A percentile compares a stretch with the other conserved stretches of the same genome.
phyloP scores from a whole-genome alignment of 2,888 invertebrate species.

The Leuctra nigra region DNA sequence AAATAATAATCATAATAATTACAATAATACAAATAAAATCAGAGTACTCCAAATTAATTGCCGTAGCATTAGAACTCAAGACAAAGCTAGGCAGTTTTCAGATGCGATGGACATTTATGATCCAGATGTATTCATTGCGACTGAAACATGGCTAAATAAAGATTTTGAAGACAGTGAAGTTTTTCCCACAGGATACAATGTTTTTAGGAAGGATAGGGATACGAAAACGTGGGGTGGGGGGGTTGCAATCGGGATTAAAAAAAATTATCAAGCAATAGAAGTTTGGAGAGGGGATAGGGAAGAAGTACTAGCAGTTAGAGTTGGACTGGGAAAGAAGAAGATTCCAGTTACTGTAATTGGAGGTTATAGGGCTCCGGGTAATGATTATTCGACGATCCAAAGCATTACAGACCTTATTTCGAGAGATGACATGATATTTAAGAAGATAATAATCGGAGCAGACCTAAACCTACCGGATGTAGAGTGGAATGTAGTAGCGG shows the following conservation, averaged over 20 bases:
- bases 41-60: background rate
- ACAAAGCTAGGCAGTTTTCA: background rate
- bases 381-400: background rate
- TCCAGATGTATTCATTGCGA: conserved; percentile 2
- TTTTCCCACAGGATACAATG: background rate
- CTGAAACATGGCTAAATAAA: background rate
- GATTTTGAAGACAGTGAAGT: background rate
- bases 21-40: too few relatives aligned
- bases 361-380: background rate
- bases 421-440: background rate
- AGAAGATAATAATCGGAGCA: background rate
- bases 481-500: background rate
- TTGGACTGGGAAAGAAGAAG: background rate
- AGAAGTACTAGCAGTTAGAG: background rate
- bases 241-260: background rate
- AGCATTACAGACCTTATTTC: background rate
- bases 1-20: too few relatives aligned
- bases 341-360: background rate
- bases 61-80: background rate
- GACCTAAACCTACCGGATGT: too few relatives aligned
- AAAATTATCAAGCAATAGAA: background rate
- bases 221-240: background rate
- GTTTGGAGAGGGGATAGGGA: background rate
- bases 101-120: background rate
- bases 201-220: background rate